phyloP scores from a whole-genome alignment of 2,888 invertebrate species.

The Steinernema scapterisci region DNA sequence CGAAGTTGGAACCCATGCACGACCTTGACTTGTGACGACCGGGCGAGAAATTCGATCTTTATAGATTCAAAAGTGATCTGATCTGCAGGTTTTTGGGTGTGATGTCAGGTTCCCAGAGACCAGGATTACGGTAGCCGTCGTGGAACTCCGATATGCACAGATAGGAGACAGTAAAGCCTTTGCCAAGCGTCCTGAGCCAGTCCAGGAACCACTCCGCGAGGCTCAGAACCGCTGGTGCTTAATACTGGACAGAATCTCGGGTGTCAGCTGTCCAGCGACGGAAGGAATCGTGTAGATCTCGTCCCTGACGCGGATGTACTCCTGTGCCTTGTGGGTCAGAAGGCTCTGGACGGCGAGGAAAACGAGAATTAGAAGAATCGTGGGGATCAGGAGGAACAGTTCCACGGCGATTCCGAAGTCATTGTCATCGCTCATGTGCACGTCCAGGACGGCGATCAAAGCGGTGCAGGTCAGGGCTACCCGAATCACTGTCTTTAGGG shows the following conservation, averaged over 20 bases:
- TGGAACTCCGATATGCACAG: neutral
- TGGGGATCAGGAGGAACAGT: slow-evolving; percentile 8
- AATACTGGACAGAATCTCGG: slow-evolving; percentile 15
- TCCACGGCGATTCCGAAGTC: neutral
- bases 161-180: neutral
- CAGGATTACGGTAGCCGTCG: slow-evolving; percentile 6
- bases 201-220: no score
- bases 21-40: no score
- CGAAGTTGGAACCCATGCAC: no score
- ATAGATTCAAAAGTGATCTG: no score
- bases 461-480: slow-evolving; percentile 24
- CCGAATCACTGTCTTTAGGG: slow-evolving; percentile 26
- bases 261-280: neutral
- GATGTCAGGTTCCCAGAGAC: no score
- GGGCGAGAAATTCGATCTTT: no score
- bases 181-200: neutral
- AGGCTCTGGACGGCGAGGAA: slow-evolving; percentile 28
- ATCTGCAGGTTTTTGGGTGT: no score
- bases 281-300: slow-evolving; percentile 34
- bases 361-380: slow-evolving; percentile 17
- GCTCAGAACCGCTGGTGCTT: slow-evolving; percentile 19
- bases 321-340: slow-evolving; percentile 22
- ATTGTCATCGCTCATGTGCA: slow-evolving; percentile 20
- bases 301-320: slow-evolving; percentile 14
- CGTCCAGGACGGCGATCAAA: slow-evolving; percentile 17